Evolutionary conservation across 2,888 invertebrate genomes (phyloP), one percentile per base, ranked within the genome.

Genomic region (Coleophora flavipennella): DNA sequence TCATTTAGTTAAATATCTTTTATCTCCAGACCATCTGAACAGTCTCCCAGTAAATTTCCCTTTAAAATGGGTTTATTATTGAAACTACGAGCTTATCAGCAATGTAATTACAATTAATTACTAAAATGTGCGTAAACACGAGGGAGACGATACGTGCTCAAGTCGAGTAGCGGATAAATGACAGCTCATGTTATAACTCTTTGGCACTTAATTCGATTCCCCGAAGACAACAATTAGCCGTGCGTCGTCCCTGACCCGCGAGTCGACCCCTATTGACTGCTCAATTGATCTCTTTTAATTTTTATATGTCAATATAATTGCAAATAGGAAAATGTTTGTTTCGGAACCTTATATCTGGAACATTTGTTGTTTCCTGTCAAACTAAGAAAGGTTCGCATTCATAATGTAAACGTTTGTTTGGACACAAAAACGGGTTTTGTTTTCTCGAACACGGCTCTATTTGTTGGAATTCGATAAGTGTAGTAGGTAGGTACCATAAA

Each of bases 251-350:
- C 57, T 79, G 80, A 79, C 80, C 80, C 60, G 53, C 64, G 58
- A 65, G 63, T 62, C 70, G 68, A 63, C 68, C 67, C 69, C 67
- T 67, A 72, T 75, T 76, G 72, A 70, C 69, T 69, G 69, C 52
- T 66, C 70, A 80, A 79, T 81, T 79, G 73, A 69, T 71, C 67
- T 66, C 67, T 62, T 60, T 57, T 63, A 69, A 73, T 75, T 74
- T 73, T 62, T 54, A 59, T 60, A 59, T 53, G 51, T 51, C 52
- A 31, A 37, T 27, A 27, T 35, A 39, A 37, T 39, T 40, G 35
- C 31, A 25, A 32, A 11, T 31, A 36, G 31, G 26, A 39, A 39
- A 42, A 34, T 29, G 35, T 20, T 20, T 20, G 20, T 20, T 20
- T 20, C 6, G 20, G 20, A n/a, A 20, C 20, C 20, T 4, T 20